These are phyloP conservation scores for Drosophila carrolli DNA, from an alignment of 1,140 invertebrate genomes.

Conservation along the genomic window DNA sequence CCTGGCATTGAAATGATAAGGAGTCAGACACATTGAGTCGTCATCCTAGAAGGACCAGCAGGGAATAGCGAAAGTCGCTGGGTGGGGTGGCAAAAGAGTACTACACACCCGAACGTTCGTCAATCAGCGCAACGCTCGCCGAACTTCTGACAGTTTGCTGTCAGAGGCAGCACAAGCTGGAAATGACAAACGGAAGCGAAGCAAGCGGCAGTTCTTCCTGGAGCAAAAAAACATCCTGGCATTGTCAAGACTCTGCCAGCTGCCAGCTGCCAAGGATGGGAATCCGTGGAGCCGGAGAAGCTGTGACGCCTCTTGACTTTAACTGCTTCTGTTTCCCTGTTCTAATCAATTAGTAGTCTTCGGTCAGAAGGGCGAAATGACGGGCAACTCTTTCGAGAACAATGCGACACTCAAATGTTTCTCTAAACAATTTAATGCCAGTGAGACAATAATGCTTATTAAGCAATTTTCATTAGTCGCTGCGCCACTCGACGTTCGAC, in stretches of 20 bases:
- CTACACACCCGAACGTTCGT: constrained; percentile 50
- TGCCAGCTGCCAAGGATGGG: constrained; percentile 15
- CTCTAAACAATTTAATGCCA: constrained; percentile 80
- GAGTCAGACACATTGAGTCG: constrained; percentile 44
- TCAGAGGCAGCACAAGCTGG: constrained; percentile 68
- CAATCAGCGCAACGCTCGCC: constrained; percentile 61
- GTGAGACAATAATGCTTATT: constrained; percentile 82
- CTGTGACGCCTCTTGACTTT: constrained; percentile 7
- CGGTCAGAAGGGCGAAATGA: constrained; percentile 17
- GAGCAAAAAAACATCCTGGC: constrained; percentile 28
- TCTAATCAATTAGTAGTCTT: constrained; percentile 70
- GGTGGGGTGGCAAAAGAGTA: constrained; percentile 18
- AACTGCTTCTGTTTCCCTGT: constrained; percentile 23
- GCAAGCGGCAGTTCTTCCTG: constrained; percentile 52
- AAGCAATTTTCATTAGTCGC: constrained; percentile 82
- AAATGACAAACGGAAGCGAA: constrained; percentile 76
- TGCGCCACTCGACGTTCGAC: constrained; percentile 69
- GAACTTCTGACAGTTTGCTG: constrained; percentile 77
- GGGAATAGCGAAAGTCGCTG: not conserved
- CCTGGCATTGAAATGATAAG: constrained; percentile 64
- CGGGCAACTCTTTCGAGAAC: constrained; percentile 60
- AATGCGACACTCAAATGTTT: constrained; percentile 60
- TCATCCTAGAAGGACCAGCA: constrained; percentile 1
- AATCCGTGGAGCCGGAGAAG: not conserved
- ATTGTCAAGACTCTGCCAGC: constrained; percentile 32